A percentile compares a stretch with the other conserved stretches of the same genome.
Evolutionary conservation across 2,888 invertebrate species (phyloP).

Genomic region (Thumatha senex): DNA sequence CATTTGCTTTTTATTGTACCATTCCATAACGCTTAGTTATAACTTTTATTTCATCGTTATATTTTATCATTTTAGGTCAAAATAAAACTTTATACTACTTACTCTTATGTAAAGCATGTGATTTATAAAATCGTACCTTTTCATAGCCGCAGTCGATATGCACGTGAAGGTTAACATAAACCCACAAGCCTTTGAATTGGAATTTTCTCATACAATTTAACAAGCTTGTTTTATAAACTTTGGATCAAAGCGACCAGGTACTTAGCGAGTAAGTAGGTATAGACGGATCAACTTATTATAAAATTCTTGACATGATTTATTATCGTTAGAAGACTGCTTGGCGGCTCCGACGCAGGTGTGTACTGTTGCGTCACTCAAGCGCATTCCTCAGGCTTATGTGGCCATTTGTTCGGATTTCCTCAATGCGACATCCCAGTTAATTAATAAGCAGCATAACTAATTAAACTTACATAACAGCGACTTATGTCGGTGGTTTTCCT

Average conservation of each 20-base stretch:
- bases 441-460: conserved; percentile 7
- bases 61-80: no score
- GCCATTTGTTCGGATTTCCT: conserved; percentile 23
- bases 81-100: no score
- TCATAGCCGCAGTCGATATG: no score
- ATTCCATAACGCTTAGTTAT: no score
- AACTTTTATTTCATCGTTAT: no score
- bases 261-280: conserved; percentile 9
- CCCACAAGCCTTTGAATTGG: not conserved
- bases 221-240: not conserved
- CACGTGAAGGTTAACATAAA: not conserved
- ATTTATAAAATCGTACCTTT: no score
- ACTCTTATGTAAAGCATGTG: no score
- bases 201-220: not conserved
- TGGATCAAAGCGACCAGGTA: not conserved
- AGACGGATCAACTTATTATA: conserved; percentile 43
- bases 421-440: conserved; percentile 4
- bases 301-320: conserved; percentile 66
- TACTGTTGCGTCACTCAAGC: conserved; percentile 41
- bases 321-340: conserved; percentile 68
- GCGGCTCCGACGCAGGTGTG: conserved; percentile 66
- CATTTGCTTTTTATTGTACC: no score
- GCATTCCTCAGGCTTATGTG: conserved; percentile 49
- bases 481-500: not conserved
- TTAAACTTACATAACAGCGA: not conserved